Percentiles rank a stretch among this genome's conserved stretches.
Evolutionary conservation across 2,113 vertebrate species (phyloP).

Genomic region (Arothron firmamentum): DNA sequence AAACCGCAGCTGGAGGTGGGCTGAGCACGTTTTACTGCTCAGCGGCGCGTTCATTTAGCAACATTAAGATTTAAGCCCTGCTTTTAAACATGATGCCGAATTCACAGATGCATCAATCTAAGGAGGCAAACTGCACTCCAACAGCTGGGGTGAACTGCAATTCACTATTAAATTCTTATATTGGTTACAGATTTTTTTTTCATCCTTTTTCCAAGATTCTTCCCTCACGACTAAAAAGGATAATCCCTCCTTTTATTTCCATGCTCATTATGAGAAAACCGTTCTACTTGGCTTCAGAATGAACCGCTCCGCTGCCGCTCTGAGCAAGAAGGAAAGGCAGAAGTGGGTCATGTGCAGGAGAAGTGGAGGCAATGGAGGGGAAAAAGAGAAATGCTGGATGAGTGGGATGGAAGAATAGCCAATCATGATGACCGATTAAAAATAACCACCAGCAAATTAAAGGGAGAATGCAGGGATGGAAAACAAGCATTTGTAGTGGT

Average conservation of each 20-base stretch:
- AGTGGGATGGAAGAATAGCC: conserved; percentile 7
- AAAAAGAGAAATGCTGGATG: conserved; percentile 8
- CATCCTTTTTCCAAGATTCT: conserved; percentile 13
- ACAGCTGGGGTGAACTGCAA: conserved; percentile 5
- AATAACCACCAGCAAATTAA: too few species aligned
- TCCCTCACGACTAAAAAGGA: conserved; percentile 22
- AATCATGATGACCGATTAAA: too few species aligned
- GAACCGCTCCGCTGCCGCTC: conserved; percentile 55
- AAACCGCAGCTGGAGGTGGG: too few species aligned
- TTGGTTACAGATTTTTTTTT: not conserved
- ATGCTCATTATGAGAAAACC: conserved; percentile 68
- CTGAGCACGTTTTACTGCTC: too few species aligned
- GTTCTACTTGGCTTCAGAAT: conserved; percentile 66
- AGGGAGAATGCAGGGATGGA: too few species aligned
- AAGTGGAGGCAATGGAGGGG: conserved; percentile 31
- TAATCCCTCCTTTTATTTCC: conserved; percentile 31
- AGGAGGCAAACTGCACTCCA: not conserved
- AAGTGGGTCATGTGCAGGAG: conserved; percentile 68
- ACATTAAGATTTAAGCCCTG: not conserved
- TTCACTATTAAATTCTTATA: conserved; percentile 3
- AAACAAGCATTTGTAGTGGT: too few species aligned
- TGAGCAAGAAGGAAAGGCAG: conserved; percentile 41
- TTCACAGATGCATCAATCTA: not conserved
- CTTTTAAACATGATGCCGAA: not conserved
- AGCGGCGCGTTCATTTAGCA: too few species aligned